A percentile compares a stretch with the other conserved stretches of the same genome.
These are phyloP conservation scores for Venustaconcha ellipsiformis DNA, from an alignment of 1,140 invertebrate genomes.

Conservation along the genomic window DNA sequence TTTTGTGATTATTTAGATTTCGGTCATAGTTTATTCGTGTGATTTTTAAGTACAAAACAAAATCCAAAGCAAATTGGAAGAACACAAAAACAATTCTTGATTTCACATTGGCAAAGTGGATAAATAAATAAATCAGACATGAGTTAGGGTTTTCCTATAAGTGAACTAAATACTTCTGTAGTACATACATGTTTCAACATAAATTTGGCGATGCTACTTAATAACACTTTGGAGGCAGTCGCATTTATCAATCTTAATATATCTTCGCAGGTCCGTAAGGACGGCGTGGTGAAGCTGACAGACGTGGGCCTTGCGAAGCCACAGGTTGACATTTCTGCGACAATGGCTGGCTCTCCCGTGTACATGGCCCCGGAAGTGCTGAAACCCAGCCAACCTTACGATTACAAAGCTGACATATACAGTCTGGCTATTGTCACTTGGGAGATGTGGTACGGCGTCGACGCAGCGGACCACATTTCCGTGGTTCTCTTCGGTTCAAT, in stretches of 20 bases:
- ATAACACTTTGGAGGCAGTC: too few relatives aligned
- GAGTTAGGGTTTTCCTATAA: too few relatives aligned
- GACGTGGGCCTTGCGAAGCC: slow-evolving; percentile 24
- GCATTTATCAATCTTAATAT: not conserved
- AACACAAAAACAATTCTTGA: too few relatives aligned
- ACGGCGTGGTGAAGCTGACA: slow-evolving; percentile 17
- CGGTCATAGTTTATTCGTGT: too few relatives aligned
- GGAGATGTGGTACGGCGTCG: slow-evolving; percentile 31
- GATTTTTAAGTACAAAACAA: too few relatives aligned
- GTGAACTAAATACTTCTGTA: too few relatives aligned
- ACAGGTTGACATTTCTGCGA: slow-evolving; percentile 1
- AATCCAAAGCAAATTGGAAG: too few relatives aligned
- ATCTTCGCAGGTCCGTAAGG: slow-evolving; percentile 7
- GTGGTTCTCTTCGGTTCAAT: not conserved
- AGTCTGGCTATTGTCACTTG: slow-evolving; percentile 20
- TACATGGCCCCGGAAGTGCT: slow-evolving; percentile 31
- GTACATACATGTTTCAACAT: too few relatives aligned
- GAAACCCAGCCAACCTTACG: not conserved
- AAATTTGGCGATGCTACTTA: too few relatives aligned
- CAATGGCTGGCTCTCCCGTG: slow-evolving; percentile 11
- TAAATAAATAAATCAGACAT: too few relatives aligned
- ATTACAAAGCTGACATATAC: slow-evolving; percentile 26
- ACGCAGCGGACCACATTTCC: slow-evolving; percentile 16
- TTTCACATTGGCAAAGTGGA: too few relatives aligned
- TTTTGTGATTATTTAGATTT: not conserved